phyloP scores from a whole-genome alignment of 1,140 invertebrate species.

The Teleogryllus occipitalis region DNA sequence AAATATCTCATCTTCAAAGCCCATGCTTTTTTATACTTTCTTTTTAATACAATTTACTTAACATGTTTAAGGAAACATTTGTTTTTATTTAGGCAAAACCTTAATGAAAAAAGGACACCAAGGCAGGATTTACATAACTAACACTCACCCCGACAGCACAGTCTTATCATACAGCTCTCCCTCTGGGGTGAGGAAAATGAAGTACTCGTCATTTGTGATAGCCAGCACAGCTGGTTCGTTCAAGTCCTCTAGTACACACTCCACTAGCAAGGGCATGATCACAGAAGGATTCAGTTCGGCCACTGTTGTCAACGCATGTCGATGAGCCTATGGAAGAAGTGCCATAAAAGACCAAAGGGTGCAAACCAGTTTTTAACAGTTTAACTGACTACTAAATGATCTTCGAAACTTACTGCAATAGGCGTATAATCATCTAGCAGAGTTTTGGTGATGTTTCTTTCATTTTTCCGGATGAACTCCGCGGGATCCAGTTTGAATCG shows the following conservation, averaged over 20 bases:
- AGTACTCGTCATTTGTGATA: slow-evolving; percentile 79
- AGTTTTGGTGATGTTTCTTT: slow-evolving; percentile 46
- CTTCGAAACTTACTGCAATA: slow-evolving; percentile 22
- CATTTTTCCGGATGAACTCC: slow-evolving; percentile 45
- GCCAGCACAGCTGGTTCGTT: slow-evolving; percentile 57
- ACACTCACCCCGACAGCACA: slow-evolving; percentile 65
- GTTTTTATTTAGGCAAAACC: no score
- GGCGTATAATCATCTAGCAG: slow-evolving; percentile 52
- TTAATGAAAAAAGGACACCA: no score
- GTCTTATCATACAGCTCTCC: slow-evolving; percentile 87
- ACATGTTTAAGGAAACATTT: no score
- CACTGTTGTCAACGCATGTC: slow-evolving; percentile 59
- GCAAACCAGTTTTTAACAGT: slow-evolving; percentile 1
- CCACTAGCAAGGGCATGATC: slow-evolving; percentile 51
- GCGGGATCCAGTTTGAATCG: slow-evolving; percentile 46
- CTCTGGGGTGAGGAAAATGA: slow-evolving; percentile 79
- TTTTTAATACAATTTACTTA: no score
- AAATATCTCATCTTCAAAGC: no score
- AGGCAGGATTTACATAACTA: background rate
- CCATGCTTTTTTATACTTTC: no score
- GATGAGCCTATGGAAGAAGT: slow-evolving; percentile 37
- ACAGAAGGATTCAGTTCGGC: slow-evolving; percentile 51
- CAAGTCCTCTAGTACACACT: slow-evolving; percentile 47
- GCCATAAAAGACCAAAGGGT: slow-evolving; percentile 19
- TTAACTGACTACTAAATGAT: background rate